A percentile compares a stretch with the other conserved stretches of the same genome.
These are phyloP conservation scores for Aurelia sp. DNA, from an alignment of 30 jellyfish, hydroid and myxozoan species.

Conservation along the genomic window DNA sequence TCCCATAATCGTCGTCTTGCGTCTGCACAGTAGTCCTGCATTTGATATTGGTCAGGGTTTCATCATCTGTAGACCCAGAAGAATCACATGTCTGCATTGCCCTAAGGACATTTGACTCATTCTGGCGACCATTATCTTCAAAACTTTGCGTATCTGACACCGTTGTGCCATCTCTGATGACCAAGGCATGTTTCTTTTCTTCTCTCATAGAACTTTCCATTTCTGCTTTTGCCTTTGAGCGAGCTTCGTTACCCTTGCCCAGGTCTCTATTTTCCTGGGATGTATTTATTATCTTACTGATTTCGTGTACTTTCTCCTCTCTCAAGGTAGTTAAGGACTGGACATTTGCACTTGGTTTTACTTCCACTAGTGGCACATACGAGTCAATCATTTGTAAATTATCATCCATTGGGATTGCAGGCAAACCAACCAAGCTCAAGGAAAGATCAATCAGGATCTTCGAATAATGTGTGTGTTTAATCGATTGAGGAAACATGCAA, in stretches of 20 bases:
- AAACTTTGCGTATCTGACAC: neutral
- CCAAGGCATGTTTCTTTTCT: neutral
- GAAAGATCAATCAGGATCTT: slow-evolving; percentile 36
- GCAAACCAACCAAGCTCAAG: slow-evolving; percentile 35
- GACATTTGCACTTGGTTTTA: slow-evolving; percentile 32
- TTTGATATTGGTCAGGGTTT: neutral
- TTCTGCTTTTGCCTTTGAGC: neutral
- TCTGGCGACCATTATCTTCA: neutral
- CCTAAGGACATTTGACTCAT: neutral
- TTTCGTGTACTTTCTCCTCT: slow-evolving; percentile 3
- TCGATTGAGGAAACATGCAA: slow-evolving; percentile 52
- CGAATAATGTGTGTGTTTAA: slow-evolving; percentile 40
- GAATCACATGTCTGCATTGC: slow-evolving; percentile 16
- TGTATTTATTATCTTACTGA: slow-evolving; percentile 5
- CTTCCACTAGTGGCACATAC: slow-evolving; percentile 33
- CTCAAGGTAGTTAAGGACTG: slow-evolving; percentile 9
- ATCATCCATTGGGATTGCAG: slow-evolving; percentile 33
- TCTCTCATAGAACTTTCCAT: neutral
- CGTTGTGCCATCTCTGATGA: neutral
- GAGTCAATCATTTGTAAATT: slow-evolving; percentile 31
- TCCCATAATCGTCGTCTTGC: neutral
- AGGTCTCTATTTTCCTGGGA: neutral
- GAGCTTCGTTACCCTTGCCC: neutral
- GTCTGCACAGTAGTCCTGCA: slow-evolving; percentile 21
- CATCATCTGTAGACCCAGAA: slow-evolving; percentile 3